Evolutionary conservation across 37 sponge, comb jelly and placozoan species (phyloP), one percentile per base, ranked within the genome.

Genomic region (Halisarca cf. caerulea): DNA sequence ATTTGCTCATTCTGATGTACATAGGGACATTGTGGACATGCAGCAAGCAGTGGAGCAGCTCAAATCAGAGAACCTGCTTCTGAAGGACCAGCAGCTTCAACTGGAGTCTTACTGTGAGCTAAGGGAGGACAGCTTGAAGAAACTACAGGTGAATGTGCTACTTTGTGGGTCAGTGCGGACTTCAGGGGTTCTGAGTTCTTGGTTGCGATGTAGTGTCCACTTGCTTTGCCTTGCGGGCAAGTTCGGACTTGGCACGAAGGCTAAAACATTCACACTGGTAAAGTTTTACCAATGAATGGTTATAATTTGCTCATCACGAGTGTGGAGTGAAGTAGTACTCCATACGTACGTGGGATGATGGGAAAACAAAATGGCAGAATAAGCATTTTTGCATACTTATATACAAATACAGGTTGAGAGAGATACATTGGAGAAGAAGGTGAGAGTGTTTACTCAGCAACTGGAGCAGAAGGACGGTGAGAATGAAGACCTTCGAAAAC

Each of bases 381-480:
- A n/a, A n/a, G n/a, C n/a, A n/a, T n/a, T n/a, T n/a, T n/a, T n/a
- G n/a, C 57, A 17, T 55, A 55, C 57, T 55, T 55, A 55, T 55
- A 17, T 55, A 55, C 57, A 55, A 20, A 55, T 55, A 17, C 5
- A 35, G 14, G 15, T 2, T 23, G 42, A 44, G 24, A 74, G 36
- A 25, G 77, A 15, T 18, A n/a, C 44, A 2, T 1, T 74, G 44
- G 77, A 74, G 77, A 74, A 37, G 77, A 74, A 74, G 45, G 25
- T 43, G 42, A 74, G 45, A 9, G 14, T 44, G 45, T 37, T 74
- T 1, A 44, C 36, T 23, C 77, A 74, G 44, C 77, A 74, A n/a
- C 7, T 74, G 77, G 77, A 74, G 36, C 77, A 74, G 77, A 74
- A 74, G 45, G 45, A 74, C n/a, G 45, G 23, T 21, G 77, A 74